These are phyloP conservation scores for Zonitis immaculata DNA, from an alignment of 2,888 invertebrate species.

Conservation along the genomic window DNA sequence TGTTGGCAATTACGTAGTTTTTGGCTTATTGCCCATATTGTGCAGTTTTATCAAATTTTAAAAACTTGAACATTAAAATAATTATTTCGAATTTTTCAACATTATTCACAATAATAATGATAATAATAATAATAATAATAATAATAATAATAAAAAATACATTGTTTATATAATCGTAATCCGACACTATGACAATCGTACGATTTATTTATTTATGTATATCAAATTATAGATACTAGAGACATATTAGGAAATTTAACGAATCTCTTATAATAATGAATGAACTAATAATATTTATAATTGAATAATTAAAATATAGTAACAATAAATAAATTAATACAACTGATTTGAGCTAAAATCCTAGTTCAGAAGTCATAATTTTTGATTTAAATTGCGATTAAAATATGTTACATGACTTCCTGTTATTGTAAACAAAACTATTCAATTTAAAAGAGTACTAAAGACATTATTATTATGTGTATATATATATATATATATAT, in stretches of 20 bases:
- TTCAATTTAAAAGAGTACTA: background rate
- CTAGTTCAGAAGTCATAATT: slow-evolving; percentile 25
- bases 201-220: too few relatives aligned
- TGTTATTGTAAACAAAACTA: slow-evolving; percentile 17
- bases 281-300: slow-evolving; percentile 1
- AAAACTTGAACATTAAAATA: background rate
- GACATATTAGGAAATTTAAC: too few relatives aligned
- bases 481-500: too few relatives aligned
- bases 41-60: background rate
- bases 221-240: too few relatives aligned
- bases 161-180: too few relatives aligned
- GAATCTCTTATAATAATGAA: too few relatives aligned
- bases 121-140: too few relatives aligned
- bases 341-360: slow-evolving; percentile 21
- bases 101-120: too few relatives aligned
- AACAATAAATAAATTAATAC: slow-evolving; percentile 20
- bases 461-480: too few relatives aligned
- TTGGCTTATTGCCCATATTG: background rate
- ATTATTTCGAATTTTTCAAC: background rate
- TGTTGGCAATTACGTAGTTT: background rate
- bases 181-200: too few relatives aligned
- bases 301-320: slow-evolving; percentile 14
- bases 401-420: slow-evolving; percentile 22
- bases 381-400: slow-evolving; percentile 20
- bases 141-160: too few relatives aligned